These are phyloP conservation scores for Mobula birostris DNA, from an alignment of 2,113 vertebrate species.

Conservation along the genomic window DNA sequence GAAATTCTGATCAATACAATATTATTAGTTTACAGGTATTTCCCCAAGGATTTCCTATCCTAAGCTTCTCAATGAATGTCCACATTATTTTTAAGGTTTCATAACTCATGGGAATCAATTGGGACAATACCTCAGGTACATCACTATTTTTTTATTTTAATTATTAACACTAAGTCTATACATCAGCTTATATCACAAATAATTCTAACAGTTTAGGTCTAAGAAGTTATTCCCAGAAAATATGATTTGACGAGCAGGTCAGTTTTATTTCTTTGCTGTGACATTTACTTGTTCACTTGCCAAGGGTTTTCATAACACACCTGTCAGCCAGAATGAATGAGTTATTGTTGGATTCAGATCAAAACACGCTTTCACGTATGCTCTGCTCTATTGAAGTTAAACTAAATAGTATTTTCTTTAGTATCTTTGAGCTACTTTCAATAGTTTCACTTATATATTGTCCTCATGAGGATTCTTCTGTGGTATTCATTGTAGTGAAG, in stretches of 20 bases:
- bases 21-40: background rate
- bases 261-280: background rate
- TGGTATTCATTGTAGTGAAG: background rate
- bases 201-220: background rate
- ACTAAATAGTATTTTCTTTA: background rate
- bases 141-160: background rate
- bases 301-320: background rate
- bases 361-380: background rate
- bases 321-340: conserved; percentile 1
- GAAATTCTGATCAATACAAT: background rate
- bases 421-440: conserved; percentile 18
- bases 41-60: background rate
- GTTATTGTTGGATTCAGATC: conserved; percentile 21
- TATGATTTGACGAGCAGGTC: background rate
- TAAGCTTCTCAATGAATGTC: background rate
- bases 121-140: background rate
- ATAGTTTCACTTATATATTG: background rate
- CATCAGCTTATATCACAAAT: background rate
- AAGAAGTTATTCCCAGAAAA: background rate
- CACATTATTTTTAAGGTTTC: background rate
- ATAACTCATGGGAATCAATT: background rate
- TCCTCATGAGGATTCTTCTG: background rate
- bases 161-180: background rate
- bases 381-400: conserved; percentile 19
- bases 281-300: conserved; percentile 29